A percentile compares a stretch with the other conserved stretches of the same genome.
Conservation (phyloP, 1,140 invertebrate genomes). For the Brachionus angularis region DNA sequence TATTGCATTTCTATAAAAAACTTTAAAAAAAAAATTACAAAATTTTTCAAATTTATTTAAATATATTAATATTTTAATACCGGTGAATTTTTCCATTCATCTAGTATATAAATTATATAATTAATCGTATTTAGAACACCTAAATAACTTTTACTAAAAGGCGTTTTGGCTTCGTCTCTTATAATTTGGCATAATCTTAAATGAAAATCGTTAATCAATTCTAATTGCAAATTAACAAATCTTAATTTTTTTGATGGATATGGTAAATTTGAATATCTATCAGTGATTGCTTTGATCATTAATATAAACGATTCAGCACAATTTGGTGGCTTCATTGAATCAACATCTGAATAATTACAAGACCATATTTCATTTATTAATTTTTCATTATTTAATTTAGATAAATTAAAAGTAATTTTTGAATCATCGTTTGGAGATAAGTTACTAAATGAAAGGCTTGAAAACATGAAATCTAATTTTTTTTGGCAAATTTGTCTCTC, state of each 20-base stretch:
- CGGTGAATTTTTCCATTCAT: conserved; percentile 37
- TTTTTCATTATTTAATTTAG: too few relatives aligned
- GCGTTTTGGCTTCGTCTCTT: conserved; percentile 13
- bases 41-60: not conserved
- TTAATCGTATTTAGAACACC: conserved; percentile 32
- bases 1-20: conserved; percentile 21
- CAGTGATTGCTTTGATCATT: conserved; percentile 12
- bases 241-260: not conserved
- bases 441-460: not conserved
- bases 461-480: conserved; percentile 32
- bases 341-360: not conserved
- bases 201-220: conserved; percentile 29
- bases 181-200: conserved; percentile 33
- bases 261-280: conserved; percentile 12
- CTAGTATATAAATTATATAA: conserved; percentile 18
- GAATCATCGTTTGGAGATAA: not conserved
- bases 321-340: not conserved
- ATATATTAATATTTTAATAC: not conserved
- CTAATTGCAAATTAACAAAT: conserved; percentile 22
- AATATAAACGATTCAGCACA: conserved; percentile 21
- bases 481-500: conserved; percentile 37
- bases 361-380: not conserved
- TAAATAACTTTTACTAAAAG: not conserved
- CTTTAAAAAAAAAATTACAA: not conserved
- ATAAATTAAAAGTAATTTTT: too few relatives aligned